Evolutionary conservation across 1,140 invertebrate genomes (phyloP).

Genomic region (Macrobrachium nipponense): DNA sequence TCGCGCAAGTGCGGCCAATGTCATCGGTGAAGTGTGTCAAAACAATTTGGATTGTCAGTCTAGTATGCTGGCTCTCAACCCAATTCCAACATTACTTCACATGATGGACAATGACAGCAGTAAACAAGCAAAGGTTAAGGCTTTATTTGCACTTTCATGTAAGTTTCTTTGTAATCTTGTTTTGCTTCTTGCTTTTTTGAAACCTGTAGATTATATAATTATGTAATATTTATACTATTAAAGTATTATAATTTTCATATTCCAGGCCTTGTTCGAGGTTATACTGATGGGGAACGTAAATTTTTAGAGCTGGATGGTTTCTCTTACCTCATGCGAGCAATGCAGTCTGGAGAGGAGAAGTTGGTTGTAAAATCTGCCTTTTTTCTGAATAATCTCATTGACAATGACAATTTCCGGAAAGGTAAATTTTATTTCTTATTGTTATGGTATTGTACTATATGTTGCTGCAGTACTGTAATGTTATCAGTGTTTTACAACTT

Average conservation of each 20-base stretch:
- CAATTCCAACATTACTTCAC: conserved; percentile 76
- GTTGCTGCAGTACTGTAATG: too few species aligned
- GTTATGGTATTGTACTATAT: too few species aligned
- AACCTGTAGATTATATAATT: neutral
- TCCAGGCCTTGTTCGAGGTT: conserved; percentile 76
- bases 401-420: conserved; percentile 72
- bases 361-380: conserved; percentile 79
- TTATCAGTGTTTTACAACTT: too few species aligned
- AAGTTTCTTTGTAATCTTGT: conserved; percentile 66
- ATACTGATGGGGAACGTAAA: conserved; percentile 72
- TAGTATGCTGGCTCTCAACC: conserved; percentile 74
- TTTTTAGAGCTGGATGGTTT: conserved; percentile 77
- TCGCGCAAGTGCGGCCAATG: conserved; percentile 74
- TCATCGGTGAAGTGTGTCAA: conserved; percentile 81
- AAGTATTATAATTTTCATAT: conserved; percentile 44
- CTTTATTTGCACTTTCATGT: conserved; percentile 83
- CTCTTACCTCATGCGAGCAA: conserved; percentile 73
- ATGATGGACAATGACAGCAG: conserved; percentile 75
- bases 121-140: conserved; percentile 74
- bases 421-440: conserved; percentile 67
- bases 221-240: neutral
- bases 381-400: conserved; percentile 75
- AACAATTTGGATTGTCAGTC: conserved; percentile 84
- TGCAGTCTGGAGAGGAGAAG: conserved; percentile 74
- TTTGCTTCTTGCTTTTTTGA: neutral